Base-by-base conservation (phyloP, 2,888 invertebrate genomes). In the Timandra comae region DNA sequence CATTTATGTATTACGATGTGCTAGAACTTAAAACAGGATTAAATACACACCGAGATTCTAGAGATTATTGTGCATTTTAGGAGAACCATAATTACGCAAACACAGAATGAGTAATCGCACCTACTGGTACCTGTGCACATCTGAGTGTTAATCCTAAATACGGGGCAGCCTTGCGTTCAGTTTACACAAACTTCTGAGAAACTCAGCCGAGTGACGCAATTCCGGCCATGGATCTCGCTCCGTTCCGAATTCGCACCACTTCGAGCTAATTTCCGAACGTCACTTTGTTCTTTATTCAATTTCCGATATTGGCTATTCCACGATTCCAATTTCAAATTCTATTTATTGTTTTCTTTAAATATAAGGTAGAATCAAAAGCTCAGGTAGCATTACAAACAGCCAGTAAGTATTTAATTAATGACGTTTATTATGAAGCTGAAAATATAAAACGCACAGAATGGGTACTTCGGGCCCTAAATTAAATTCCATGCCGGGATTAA, bases 281-380 rank as follows among this genome's bases (percentile, higher is more conserved):
- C 81, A 80, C 80, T 81, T 81, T 77, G 75, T 81, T 81, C 80
- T 82, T 79, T 79, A 84, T 82, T 84, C 78, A 82, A 85, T 85
- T 82, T 85, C 84, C 84, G 82, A 71, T 76, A 73, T 72, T 63
- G 71, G 58, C 59, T 59, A 58, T 69, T 63, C 61, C 56, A 50
- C 56, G 55, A 41, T 59, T 63, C 62, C 61, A 67, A 70, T 68
- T 67, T 63, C 46, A 56, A 58, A 60, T 63, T 56, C 46, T 49
- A 51, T 49, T 54, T 51, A 58, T 56, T 57, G 52, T 52, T 58
- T 47, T 44, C 49, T 55, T 57, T 53, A 56, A 52, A 60, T 63
- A 62, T 51, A 63, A 52, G 47, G 30, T 35, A 46, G 44, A 41
- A 36, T 35, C 34, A 45, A 42, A 46, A 38, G 33, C 38, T 38